These are phyloP conservation scores for Takifugu bimaculatus DNA, from an alignment of 2,113 vertebrate species.

Conservation along the genomic window DNA sequence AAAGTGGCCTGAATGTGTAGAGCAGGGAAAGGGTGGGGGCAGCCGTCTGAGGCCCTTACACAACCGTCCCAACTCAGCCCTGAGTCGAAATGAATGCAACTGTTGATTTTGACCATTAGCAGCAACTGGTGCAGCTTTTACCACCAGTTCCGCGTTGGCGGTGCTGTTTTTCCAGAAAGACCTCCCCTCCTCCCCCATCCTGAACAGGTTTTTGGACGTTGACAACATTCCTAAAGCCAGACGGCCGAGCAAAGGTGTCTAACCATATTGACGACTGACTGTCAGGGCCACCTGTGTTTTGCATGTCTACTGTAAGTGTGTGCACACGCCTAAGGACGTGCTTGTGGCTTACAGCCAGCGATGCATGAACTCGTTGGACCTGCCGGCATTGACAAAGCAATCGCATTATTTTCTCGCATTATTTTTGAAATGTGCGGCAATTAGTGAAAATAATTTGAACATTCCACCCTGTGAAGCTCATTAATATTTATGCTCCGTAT, in stretches of 20 bases:
- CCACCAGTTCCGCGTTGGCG: neutral
- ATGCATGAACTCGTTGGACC: slow-evolving; percentile 48
- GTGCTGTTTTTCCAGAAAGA: slow-evolving; percentile 41
- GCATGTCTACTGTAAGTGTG: no score
- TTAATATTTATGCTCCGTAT: neutral
- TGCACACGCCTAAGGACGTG: no score
- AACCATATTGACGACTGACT: slow-evolving; percentile 51
- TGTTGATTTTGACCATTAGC: neutral
- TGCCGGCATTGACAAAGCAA: slow-evolving; percentile 22
- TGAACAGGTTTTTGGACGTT: slow-evolving; percentile 31
- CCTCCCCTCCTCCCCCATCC: slow-evolving; percentile 20
- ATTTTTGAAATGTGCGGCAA: slow-evolving; percentile 2
- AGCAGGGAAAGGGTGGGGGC: slow-evolving; percentile 7
- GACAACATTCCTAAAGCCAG: slow-evolving; percentile 65
- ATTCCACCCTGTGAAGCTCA: neutral
- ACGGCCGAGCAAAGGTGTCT: slow-evolving; percentile 48
- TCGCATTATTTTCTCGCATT: slow-evolving; percentile 35
- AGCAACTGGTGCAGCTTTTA: neutral
- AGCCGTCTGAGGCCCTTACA: neutral
- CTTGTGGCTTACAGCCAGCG: neutral
- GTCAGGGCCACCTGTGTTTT: slow-evolving; percentile 7
- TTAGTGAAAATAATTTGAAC: slow-evolving; percentile 22
- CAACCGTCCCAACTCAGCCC: neutral
- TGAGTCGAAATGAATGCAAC: neutral
- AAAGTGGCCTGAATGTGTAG: slow-evolving; percentile 17